Base-by-base conservation (phyloP, 2,797 vertebrate genomes). In the Sebastes melanostomus region DNA sequence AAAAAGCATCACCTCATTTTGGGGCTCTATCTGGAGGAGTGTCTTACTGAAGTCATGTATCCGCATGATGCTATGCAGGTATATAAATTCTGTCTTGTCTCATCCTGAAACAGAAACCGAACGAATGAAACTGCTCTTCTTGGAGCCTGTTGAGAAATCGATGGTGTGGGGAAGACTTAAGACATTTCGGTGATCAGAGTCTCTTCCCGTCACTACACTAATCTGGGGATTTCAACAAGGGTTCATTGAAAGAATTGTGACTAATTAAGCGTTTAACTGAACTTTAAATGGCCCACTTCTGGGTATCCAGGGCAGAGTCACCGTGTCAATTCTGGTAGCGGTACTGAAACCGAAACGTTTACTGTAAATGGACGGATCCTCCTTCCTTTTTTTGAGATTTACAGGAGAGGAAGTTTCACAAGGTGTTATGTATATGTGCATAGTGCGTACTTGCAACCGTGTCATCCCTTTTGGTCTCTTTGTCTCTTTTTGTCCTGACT, bases 351-450 rank as follows among this genome's bases (percentile, higher is more conserved):
- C 62, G 5, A 83, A 75, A 46, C 11, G 11, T 63, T 70, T 63
- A 50, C 52, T 78, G 56, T 81, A 66, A 85, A 68, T 72, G 6
- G 77, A 55, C 2, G 0, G 13, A n/a, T 84, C 60, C 42, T 75
- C 14, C 27, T 24, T 78, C n/a, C 42, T 79, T 56, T 66, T 13
- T 71, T 73, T 34, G 1, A 63, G 24, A 27, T 24, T 66, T n/a
- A 61, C 32, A 9, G 22, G 12, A 60, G 18, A 22, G 29, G 59
- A 75, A 55, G 60, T 77, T 59, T 34, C 25, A 63, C 12, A 20
- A 11, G 1, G 6, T 72, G 18, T 7, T 27, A 5, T 42, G 25
- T 34, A n/a, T 38, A 2, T 34, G 6, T 25, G 5, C 9, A 7
- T 11, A 24, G 7, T 71, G 9, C 1, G 6, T 54, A 46, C 36